These are phyloP conservation scores for Pogonus chalceus DNA, from an alignment of 1,140 invertebrate genomes.

Conservation along the genomic window DNA sequence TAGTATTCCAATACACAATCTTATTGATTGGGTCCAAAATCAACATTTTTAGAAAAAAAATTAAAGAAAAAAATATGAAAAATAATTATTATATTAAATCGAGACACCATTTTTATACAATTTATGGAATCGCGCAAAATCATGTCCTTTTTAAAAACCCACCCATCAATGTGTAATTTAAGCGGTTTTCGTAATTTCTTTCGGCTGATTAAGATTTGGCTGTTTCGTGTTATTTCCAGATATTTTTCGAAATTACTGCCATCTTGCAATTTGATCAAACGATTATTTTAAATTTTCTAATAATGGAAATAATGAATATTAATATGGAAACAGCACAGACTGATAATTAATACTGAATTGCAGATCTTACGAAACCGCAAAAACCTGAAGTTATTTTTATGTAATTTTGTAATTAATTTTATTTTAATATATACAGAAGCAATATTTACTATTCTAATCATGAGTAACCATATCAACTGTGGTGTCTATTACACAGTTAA, in stretches of 20 bases:
- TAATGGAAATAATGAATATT: too few species aligned
- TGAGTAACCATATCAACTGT: neutral
- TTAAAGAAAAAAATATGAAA: neutral
- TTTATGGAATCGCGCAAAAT: neutral
- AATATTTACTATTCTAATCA: neutral
- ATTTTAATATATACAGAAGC: neutral
- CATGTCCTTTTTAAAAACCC: neutral
- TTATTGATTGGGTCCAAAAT: slow-evolving; percentile 5
- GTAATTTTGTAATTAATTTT: neutral
- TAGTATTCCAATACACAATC: slow-evolving; percentile 7
- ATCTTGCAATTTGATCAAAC: too few species aligned
- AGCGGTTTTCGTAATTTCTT: too few species aligned
- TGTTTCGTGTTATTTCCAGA: too few species aligned
- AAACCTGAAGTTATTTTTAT: neutral
- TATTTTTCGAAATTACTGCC: too few species aligned
- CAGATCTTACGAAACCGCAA: neutral
- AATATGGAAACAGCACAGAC: too few species aligned
- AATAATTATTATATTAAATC: neutral
- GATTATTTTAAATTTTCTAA: too few species aligned
- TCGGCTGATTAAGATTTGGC: too few species aligned
- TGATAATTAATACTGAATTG: neutral
- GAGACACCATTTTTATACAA: slow-evolving; percentile 4
- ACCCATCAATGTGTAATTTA: too few species aligned
- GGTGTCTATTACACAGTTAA: neutral
- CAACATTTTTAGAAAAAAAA: neutral